These are phyloP conservation scores for Melieria crassipennis DNA, from an alignment of 2,888 invertebrate species.

Conservation along the genomic window DNA sequence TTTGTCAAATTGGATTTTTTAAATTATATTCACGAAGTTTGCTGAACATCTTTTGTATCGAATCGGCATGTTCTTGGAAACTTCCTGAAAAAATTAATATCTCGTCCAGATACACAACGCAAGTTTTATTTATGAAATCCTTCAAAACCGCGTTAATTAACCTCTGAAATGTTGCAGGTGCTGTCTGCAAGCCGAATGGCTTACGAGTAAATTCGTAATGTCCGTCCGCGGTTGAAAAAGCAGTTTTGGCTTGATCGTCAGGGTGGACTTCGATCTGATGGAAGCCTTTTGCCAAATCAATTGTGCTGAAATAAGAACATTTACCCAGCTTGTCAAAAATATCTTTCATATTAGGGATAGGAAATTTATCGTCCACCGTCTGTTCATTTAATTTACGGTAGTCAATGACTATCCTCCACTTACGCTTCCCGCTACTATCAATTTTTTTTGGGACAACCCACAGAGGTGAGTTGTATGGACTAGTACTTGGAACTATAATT, in stretches of 20 bases:
- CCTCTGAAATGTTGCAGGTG: constrained; percentile 20
- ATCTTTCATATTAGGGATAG: constrained; percentile 12
- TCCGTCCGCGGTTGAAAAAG: neutral
- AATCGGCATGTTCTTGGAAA: constrained; percentile 24
- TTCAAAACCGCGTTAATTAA: constrained; percentile 6
- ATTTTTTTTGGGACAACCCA: neutral
- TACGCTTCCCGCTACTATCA: constrained; percentile 3
- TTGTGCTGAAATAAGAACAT: constrained; percentile 13
- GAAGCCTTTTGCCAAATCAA: constrained; percentile 10
- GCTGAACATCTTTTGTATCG: constrained; percentile 38
- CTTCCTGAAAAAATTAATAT: constrained; percentile 6
- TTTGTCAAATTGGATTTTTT: constrained; percentile 30
- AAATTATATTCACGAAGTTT: constrained; percentile 16
- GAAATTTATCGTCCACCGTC: constrained; percentile 11
- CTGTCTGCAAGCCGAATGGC: constrained; percentile 11
- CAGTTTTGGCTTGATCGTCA: constrained; percentile 15
- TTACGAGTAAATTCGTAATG: constrained; percentile 14
- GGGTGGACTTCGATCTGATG: constrained; percentile 6
- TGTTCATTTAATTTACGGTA: constrained; percentile 14
- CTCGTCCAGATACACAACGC: constrained; percentile 1
- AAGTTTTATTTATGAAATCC: neutral
- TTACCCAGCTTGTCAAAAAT: constrained; percentile 16
- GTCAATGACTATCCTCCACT: constrained; percentile 10
- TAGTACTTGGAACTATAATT: too few species aligned
- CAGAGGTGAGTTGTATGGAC: too few species aligned